These are phyloP conservation scores for Anniella stebbinsi DNA, from an alignment of 2,797 vertebrate species.

Conservation along the genomic window DNA sequence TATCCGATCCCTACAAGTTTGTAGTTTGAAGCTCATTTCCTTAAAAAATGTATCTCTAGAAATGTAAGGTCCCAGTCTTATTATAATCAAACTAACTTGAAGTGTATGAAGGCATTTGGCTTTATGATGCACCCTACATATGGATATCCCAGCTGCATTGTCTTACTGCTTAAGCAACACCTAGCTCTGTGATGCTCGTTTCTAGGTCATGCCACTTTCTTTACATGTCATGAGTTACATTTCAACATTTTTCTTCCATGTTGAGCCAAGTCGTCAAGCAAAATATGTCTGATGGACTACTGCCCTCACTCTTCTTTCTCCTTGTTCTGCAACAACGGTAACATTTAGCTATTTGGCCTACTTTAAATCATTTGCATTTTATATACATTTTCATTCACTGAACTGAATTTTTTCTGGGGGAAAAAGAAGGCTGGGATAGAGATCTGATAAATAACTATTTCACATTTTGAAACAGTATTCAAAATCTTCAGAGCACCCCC, in stretches of 20 bases:
- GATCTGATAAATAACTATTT: conserved; percentile 44
- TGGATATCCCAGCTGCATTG: conserved; percentile 51
- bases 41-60: conserved; percentile 3
- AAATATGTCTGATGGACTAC: conserved; percentile 56
- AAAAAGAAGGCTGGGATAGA: conserved; percentile 27
- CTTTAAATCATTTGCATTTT: background rate
- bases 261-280: conserved; percentile 59
- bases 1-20: background rate
- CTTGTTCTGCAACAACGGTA: conserved; percentile 14
- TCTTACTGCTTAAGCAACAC: conserved; percentile 70
- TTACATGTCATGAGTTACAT: conserved; percentile 43
- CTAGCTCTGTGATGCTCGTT: conserved; percentile 52
- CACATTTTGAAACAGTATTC: conserved; percentile 38
- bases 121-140: conserved; percentile 1
- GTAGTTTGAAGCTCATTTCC: background rate
- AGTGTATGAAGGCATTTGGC: conserved; percentile 30
- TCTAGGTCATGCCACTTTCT: conserved; percentile 60
- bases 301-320: conserved; percentile 46
- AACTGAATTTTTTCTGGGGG: conserved; percentile 5
- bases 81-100: conserved; percentile 34
- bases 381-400: background rate
- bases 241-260: conserved; percentile 45
- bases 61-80: background rate
- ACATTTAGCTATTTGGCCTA: conserved; percentile 15
- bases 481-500: background rate